Evolutionary conservation across 1,140 invertebrate genomes (phyloP), one percentile per base, ranked within the genome.

Genomic region (Ganaspis sp.): DNA sequence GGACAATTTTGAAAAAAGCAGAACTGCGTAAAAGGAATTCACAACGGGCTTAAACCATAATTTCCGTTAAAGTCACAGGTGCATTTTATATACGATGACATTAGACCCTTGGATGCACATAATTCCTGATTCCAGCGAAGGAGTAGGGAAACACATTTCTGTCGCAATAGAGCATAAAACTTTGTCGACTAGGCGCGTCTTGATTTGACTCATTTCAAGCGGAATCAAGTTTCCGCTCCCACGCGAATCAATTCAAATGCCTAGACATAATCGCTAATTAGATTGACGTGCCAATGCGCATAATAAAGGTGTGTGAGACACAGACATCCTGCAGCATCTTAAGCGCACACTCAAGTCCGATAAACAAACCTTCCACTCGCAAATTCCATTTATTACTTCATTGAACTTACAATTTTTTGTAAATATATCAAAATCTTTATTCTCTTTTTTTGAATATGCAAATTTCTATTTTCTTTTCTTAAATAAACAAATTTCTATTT

Each of bases 231-330:
- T 79, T 76, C 70, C 73, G 23, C 77, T 73, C 70, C 70, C 70
- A 75, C 70, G 77, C 77, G 54, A 78, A 75, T 78, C 77, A 54
- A 79, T 79, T 58, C 54, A 23, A 26, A 0, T 37, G 38, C 19
- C 34, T 17, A 42, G 72, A 73, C 72, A 74, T 79, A 76, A 79
- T 79, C 72, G 74, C 72, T 74, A 79, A 79, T 81, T 85, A 82
- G 82, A 78, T 58, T 75, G 81, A 79, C 78, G 70, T 64, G 75
- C 37, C 76, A 74, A 45, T 69, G 26, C 34, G 69, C 23, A 49
- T 26, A 26, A 8, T 58, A 26, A 58, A 26, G 23, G 54, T 58
- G 21, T 9, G 23, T 58, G 54, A 0, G 21, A 26, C 69, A 40
- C 34, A 58, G 15, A 70, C 45, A n/a, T 19, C 3, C 21, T 26